Evolutionary conservation across 1,140 invertebrate species (phyloP).

Genomic region (Drosophila navojoa): DNA sequence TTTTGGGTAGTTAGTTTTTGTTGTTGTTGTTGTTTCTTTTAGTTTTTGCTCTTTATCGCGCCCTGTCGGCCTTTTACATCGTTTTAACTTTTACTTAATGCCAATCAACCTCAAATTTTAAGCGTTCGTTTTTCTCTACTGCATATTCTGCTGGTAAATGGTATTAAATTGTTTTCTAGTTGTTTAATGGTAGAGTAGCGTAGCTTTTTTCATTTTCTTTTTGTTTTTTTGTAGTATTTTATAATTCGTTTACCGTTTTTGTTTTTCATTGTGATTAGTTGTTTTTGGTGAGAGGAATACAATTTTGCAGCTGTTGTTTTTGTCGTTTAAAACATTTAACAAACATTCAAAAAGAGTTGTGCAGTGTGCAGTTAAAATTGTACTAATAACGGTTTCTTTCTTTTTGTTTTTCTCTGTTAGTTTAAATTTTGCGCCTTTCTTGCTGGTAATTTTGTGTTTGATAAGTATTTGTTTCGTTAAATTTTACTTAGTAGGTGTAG

Average conservation of each 20-base stretch:
- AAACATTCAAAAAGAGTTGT: conserved; percentile 81
- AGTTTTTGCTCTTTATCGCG: conserved; percentile 68
- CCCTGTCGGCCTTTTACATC: conserved; percentile 81
- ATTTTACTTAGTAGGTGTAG: conserved; percentile 5
- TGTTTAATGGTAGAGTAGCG: conserved; percentile 68
- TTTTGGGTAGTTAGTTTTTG: conserved; percentile 6
- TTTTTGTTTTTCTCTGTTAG: not conserved
- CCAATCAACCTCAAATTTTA: conserved; percentile 83
- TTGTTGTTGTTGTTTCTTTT: not conserved
- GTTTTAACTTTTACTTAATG: conserved; percentile 79
- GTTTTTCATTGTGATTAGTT: not conserved
- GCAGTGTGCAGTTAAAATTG: conserved; percentile 81
- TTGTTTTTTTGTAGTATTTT: conserved; percentile 17
- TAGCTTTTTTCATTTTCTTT: conserved; percentile 32
- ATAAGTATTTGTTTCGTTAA: conserved; percentile 36
- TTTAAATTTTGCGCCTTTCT: conserved; percentile 27
- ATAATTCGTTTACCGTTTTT: conserved; percentile 82
- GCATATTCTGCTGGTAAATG: conserved; percentile 67
- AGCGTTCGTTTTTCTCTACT: conserved; percentile 79
- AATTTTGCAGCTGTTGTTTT: conserved; percentile 72
- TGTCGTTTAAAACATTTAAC: conserved; percentile 69
- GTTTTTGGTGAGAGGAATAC: conserved; percentile 57
- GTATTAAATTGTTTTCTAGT: conserved; percentile 56
- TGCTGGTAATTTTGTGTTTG: not conserved
- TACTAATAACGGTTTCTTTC: conserved; percentile 65